These are phyloP conservation scores for Formica aserva DNA, from an alignment of 2,888 invertebrate genomes.

Conservation along the genomic window DNA sequence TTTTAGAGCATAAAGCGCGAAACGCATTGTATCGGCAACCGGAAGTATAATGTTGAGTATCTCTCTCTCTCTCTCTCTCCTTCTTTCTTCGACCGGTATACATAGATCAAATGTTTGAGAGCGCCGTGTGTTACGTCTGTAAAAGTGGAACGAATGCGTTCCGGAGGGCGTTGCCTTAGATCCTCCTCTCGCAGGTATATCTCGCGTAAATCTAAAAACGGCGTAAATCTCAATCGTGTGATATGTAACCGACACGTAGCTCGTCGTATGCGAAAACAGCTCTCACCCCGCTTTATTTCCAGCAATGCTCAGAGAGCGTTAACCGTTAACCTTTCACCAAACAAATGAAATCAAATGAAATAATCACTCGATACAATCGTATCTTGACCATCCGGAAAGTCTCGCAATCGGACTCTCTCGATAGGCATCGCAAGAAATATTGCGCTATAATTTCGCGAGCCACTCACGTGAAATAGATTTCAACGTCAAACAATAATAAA, in stretches of 20 bases:
- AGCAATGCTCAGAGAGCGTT: conserved; percentile 27
- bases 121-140: neutral
- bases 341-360: conserved; percentile 8
- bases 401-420: neutral
- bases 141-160: conserved; percentile 39
- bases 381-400: neutral
- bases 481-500: neutral
- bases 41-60: conserved; percentile 24
- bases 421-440: neutral
- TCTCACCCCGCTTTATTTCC: conserved; percentile 18
- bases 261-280: conserved; percentile 5
- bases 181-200: conserved; percentile 5
- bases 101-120: conserved; percentile 29
- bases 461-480: neutral
- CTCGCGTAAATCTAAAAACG: conserved; percentile 1
- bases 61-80: neutral
- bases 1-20: conserved; percentile 51
- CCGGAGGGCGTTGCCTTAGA: conserved; percentile 25
- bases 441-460: neutral
- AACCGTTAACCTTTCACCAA: conserved; percentile 42
- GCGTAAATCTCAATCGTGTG: conserved; percentile 36
- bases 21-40: neutral
- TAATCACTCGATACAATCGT: conserved; percentile 4
- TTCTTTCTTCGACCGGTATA: neutral
- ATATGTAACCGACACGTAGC: neutral